A percentile compares a stretch with the other conserved stretches of the same genome.
Evolutionary conservation across 2,888 invertebrate genomes (phyloP).

Genomic region (Drosophila anceps): DNA sequence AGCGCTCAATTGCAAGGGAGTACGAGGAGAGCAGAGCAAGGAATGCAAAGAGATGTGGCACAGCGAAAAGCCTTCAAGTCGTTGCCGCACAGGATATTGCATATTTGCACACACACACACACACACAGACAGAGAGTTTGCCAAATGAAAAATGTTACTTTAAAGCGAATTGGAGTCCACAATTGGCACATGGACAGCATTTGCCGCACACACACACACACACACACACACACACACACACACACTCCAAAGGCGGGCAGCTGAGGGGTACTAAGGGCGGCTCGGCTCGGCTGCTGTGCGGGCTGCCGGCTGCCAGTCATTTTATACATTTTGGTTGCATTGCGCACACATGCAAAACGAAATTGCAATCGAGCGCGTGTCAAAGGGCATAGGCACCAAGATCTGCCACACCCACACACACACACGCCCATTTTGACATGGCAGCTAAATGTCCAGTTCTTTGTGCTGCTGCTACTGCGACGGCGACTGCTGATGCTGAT

Average conservation of each 20-base stretch:
- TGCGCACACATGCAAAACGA: constrained; percentile 67
- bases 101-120: constrained; percentile 60
- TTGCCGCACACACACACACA: constrained; percentile 18
- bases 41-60: constrained; percentile 23
- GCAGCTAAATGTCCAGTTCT: constrained; percentile 66
- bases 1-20: constrained; percentile 53
- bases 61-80: constrained; percentile 48
- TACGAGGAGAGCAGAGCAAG: neutral
- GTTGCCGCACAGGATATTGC: constrained; percentile 77
- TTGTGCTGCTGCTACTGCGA: constrained; percentile 39
- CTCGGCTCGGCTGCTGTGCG: constrained; percentile 36
- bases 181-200: constrained; percentile 51
- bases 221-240: constrained; percentile 5
- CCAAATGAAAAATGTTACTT: constrained; percentile 76
- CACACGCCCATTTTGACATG: constrained; percentile 35
- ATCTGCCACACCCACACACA: constrained; percentile 21
- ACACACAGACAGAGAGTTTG: constrained; percentile 3
- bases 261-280: neutral
- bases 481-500: constrained; percentile 18
- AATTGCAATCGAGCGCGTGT: constrained; percentile 72
- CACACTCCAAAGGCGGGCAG: neutral
- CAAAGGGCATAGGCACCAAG: constrained; percentile 70
- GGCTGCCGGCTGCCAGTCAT: constrained; percentile 68
- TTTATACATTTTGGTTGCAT: constrained; percentile 70
- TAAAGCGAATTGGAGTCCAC: constrained; percentile 68